Evolutionary conservation across 2,888 invertebrate genomes (phyloP), one percentile per base, ranked within the genome.

Genomic region (Euclidia mi): DNA sequence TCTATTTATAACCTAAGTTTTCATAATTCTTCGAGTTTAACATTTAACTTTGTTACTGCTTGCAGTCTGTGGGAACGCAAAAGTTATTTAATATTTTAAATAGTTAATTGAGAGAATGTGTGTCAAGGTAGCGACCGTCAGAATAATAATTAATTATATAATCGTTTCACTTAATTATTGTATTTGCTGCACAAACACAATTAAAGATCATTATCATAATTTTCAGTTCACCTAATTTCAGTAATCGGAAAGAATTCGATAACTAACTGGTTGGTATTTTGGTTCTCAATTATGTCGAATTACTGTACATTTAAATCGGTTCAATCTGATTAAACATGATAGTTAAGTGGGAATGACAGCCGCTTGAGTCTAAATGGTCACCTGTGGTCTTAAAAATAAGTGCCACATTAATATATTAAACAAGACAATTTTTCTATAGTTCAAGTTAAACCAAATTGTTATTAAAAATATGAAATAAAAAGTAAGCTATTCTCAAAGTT

Each of bases 51-150:
- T 40, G 14, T 18, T 12, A 38, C 7, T 11, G 25, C 53, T 48
- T 34, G 34, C 44, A 14, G 43, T 20, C 45, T 28, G 34, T 38
- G 37, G 35, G 20, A 18, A 17, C 6, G 44, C 15, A 56, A 51
- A 50, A 29, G 37, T 28, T 34, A 50, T 10, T 37, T 37, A 29
- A 3, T 18, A 43, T 18, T 42, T 31, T 29, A 12, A 50, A 50
- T 37, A 37, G 50, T 48, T 44, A 40, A 51, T 48, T 41, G 11
- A 11, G 25, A 31, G 31, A 40, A 57, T 48, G 60, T 67, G n/a
- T 38, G 68, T 40, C 68, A 70, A 71, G 68, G 68, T 1, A 32
- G 7, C 3, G 38, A n/a, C 44, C 42, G 29, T 48, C 47, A 60
- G 29, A 34, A 52, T 28, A 42, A 3, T 40, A 60, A 60, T 60